Evolutionary conservation across 2,888 invertebrate genomes (phyloP).

Genomic region (Lamellibrachia satsuma): DNA sequence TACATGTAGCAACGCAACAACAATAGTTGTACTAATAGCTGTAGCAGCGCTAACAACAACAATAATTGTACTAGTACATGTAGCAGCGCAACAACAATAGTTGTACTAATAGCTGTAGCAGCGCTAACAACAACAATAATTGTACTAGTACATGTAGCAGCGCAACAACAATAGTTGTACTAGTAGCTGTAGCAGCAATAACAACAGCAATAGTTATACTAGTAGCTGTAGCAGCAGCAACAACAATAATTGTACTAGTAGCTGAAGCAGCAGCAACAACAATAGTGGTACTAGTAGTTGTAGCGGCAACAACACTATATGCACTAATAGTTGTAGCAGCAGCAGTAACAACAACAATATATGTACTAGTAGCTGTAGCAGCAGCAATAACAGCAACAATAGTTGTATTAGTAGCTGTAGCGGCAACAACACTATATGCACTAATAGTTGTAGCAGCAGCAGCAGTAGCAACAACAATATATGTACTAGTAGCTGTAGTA

Average conservation of each 20-base stretch:
- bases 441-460: conserved; percentile 21
- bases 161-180: background rate
- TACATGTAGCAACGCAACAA: background rate
- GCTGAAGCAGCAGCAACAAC: conserved; percentile 13
- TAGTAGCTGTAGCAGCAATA: conserved; percentile 17
- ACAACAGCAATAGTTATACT: background rate
- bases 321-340: conserved; percentile 22
- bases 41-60: background rate
- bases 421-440: background rate
- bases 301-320: background rate
- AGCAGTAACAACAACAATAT: conserved; percentile 25
- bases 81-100: background rate
- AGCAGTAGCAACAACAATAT: background rate
- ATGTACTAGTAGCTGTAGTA: conserved; percentile 22
- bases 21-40: background rate
- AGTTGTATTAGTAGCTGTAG: conserved; percentile 24
- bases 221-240: conserved; percentile 20
- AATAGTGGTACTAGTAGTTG: conserved; percentile 18
- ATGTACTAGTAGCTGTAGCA: conserved; percentile 29
- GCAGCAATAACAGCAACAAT: conserved; percentile 21
- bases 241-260: conserved; percentile 26
- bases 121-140: background rate
- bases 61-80: background rate
- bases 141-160: background rate
- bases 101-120: background rate